phyloP scores from a whole-genome alignment of 1,140 invertebrate species.

The Leptinotarsa defecta region DNA sequence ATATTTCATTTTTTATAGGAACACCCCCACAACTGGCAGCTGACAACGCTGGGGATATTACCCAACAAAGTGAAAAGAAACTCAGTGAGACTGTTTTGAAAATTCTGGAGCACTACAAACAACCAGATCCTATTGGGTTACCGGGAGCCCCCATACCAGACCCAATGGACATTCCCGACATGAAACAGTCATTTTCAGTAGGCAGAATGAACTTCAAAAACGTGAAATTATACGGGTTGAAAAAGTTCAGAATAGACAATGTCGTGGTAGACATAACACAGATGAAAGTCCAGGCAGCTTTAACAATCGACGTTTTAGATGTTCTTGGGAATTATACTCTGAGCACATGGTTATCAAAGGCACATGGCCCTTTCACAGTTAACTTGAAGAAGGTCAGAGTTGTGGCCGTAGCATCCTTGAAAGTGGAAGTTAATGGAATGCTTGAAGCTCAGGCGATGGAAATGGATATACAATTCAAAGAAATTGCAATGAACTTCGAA shows the following conservation, averaged over 20 bases:
- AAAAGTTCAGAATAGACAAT: conserved; percentile 75
- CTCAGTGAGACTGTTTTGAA: conserved; percentile 71
- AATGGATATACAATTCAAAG: conserved; percentile 78
- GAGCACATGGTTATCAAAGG: conserved; percentile 69
- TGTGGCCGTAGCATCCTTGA: conserved; percentile 67
- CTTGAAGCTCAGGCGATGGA: conserved; percentile 76
- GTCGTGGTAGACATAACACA: conserved; percentile 68
- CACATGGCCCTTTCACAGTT: conserved; percentile 77
- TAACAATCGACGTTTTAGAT: conserved; percentile 70
- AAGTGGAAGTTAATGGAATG: conserved; percentile 72
- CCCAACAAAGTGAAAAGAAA: conserved; percentile 62
- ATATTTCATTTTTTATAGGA: neutral
- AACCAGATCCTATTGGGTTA: conserved; percentile 76
- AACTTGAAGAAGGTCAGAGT: conserved; percentile 71
- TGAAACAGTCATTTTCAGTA: conserved; percentile 72
- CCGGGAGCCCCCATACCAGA: conserved; percentile 77
- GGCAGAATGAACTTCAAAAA: conserved; percentile 74
- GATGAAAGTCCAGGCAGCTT: conserved; percentile 69
- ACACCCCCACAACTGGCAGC: neutral
- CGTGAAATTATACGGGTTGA: conserved; percentile 73
- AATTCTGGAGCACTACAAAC: conserved; percentile 81
- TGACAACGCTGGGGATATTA: neutral
- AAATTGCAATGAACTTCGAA: conserved; percentile 79
- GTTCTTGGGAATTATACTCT: conserved; percentile 78
- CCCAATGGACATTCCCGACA: conserved; percentile 77